A percentile compares a stretch with the other conserved stretches of the same genome.
These are phyloP conservation scores for Platycnemis pennipes DNA, from an alignment of 2,888 invertebrate species.

Conservation along the genomic window DNA sequence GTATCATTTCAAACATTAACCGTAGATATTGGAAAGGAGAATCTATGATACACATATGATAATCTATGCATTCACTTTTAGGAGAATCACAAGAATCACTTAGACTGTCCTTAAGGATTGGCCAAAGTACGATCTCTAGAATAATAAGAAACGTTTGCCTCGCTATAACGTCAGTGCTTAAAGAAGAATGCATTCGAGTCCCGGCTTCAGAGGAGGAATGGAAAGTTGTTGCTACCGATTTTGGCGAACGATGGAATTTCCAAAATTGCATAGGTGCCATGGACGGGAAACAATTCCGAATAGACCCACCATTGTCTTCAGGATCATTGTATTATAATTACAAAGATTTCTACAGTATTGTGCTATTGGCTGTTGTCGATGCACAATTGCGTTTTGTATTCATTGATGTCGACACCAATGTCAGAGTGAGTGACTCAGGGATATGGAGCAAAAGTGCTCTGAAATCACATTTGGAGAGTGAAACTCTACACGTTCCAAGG, in stretches of 20 bases:
- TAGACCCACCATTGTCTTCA: slow-evolving; percentile 65
- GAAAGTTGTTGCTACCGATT: slow-evolving; percentile 69
- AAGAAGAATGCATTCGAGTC: not conserved
- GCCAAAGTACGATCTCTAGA: not conserved
- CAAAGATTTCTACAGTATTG: slow-evolving; percentile 68
- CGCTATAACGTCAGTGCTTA: not conserved
- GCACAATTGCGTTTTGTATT: slow-evolving; percentile 69
- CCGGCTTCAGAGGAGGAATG: slow-evolving; percentile 23
- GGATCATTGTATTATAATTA: slow-evolving; percentile 70
- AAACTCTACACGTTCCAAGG: slow-evolving; percentile 11
- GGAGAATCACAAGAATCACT: not conserved
- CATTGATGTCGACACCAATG: slow-evolving; percentile 70
- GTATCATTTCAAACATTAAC: no score
- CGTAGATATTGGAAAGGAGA: no score
- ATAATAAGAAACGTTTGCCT: not conserved
- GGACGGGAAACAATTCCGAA: slow-evolving; percentile 70
- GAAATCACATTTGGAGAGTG: slow-evolving; percentile 18
- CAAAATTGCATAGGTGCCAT: slow-evolving; percentile 70
- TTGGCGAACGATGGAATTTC: slow-evolving; percentile 70
- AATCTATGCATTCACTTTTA: not conserved
- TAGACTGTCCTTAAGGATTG: not conserved
- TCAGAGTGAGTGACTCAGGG: slow-evolving; percentile 69
- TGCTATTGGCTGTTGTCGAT: slow-evolving; percentile 70
- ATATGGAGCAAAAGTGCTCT: slow-evolving; percentile 69
- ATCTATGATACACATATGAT: no score